Evolutionary conservation across 1,140 invertebrate genomes (phyloP), one percentile per base, ranked within the genome.

Genomic region (Drosophila ficusphila): DNA sequence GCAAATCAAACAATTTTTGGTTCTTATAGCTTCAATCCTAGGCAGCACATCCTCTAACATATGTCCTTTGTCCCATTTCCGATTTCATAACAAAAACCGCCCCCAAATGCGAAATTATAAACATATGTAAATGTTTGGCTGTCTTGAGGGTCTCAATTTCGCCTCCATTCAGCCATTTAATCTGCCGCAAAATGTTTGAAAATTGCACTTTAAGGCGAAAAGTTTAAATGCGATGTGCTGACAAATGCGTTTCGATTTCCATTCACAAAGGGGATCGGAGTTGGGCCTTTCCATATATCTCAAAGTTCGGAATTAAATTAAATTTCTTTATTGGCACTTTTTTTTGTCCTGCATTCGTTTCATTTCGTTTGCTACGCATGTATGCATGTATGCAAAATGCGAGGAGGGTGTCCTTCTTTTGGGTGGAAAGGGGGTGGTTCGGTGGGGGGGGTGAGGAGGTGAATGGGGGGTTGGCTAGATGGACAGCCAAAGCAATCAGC

Each of bases 311-410:
- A 85, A 86, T 85, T 79, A 85, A 85, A 85, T 85, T 79, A 85
- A 85, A 85, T 85, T 85, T 83, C 65, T 61, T 85, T 85, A 85
- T 85, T 85, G 79, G 65, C 79, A 76, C 56, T 68, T 85, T 77
- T 69, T 34, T 76, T 41, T 16, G n/a, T n/a, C 16, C 21, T 57
- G 47, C 52, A 46, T 36, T 65, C 34, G 56, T 48, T 53, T 60
- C 41, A 53, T 62, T 79, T 74, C 58, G 36, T 76, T 58, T 60
- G 60, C 64, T 12, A 60, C 77, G 77, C 71, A 64, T 71, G n/a
- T n/a, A 76, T 72, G 72, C 73, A 58, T 83, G n/a, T n/a, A 74
- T 78, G 79, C 60, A 65, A 75, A 75, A 48, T 11, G 14, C 42
- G 1, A 27, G 6, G 25, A 39, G 62, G 62, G 56, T 61, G 46